A percentile compares a stretch with the other conserved stretches of the same genome.
phyloP scores from a whole-genome alignment of 2,888 invertebrate species.

The Euplexia lucipara region DNA sequence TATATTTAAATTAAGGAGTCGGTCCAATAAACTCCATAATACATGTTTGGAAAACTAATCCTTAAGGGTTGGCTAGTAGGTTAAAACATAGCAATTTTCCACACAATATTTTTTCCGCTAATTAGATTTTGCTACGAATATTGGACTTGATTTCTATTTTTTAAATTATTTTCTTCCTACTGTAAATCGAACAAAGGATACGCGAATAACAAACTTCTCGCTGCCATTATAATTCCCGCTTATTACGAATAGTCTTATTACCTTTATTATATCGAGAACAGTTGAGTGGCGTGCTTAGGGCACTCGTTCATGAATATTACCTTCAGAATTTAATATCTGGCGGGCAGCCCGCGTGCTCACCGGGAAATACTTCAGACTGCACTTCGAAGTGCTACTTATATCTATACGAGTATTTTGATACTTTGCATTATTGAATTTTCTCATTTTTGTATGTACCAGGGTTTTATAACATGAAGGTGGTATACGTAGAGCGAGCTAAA shows the following conservation, averaged over 20 bases:
- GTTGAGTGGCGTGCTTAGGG: constrained; percentile 38
- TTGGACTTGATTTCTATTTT: not conserved
- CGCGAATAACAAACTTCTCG: not conserved
- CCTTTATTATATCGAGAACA: constrained; percentile 42
- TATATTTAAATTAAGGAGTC: too few relatives aligned
- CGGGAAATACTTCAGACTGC: constrained; percentile 37
- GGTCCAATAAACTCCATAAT: too few relatives aligned
- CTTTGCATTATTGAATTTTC: constrained; percentile 15
- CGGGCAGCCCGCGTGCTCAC: constrained; percentile 47
- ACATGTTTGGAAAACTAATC: too few relatives aligned
- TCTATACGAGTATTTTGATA: constrained; percentile 6
- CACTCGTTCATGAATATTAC: constrained; percentile 62
- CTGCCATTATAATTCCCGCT: constrained; percentile 17
- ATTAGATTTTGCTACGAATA: not conserved
- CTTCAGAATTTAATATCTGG: constrained; percentile 64
- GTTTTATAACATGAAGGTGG: not conserved
- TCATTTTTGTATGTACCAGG: not conserved
- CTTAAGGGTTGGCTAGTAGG: too few relatives aligned
- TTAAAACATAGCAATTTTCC: too few relatives aligned
- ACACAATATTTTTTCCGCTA: not conserved
- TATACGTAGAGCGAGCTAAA: not conserved
- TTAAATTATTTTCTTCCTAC: too few relatives aligned
- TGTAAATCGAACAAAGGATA: not conserved
- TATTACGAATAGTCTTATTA: constrained; percentile 39
- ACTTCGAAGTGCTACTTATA: not conserved